These are phyloP conservation scores for Antrozous pallidus DNA, from an alignment of 2,797 vertebrate genomes.

Conservation along the genomic window DNA sequence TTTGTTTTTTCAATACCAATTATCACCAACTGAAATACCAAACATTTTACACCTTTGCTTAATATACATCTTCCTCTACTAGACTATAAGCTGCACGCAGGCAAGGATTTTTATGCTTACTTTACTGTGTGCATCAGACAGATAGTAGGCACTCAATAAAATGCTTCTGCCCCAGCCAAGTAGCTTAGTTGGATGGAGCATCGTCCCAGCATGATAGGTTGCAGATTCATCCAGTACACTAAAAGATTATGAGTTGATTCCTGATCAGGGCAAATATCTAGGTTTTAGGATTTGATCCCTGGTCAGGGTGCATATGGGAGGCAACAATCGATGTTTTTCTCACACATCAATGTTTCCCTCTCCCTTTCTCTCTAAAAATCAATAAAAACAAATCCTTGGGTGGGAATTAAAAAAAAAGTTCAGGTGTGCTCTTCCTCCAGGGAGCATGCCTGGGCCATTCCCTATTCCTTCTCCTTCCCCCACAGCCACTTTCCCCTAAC, in stretches of 20 bases:
- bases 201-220: neutral
- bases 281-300: neutral
- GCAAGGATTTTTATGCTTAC: constrained; percentile 1
- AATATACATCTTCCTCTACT: neutral
- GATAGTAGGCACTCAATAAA: neutral
- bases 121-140: neutral
- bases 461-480: too few relatives aligned
- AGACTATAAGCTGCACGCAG: neutral
- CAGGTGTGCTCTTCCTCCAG: neutral
- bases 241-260: neutral
- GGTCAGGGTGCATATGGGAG: neutral
- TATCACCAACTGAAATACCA: neutral
- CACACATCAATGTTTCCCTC: too few relatives aligned
- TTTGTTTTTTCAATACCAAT: neutral
- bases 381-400: neutral
- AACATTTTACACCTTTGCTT: neutral
- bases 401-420: neutral
- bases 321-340: neutral
- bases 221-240: neutral
- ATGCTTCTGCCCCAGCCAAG: neutral
- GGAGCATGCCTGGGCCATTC: too few relatives aligned
- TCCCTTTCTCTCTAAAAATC: neutral
- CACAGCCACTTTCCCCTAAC: too few relatives aligned
- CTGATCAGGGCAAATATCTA: neutral
- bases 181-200: neutral